Evolutionary conservation across 2,888 invertebrate species (phyloP), one percentile per base, ranked within the genome.

Genomic region (Troides helena): DNA sequence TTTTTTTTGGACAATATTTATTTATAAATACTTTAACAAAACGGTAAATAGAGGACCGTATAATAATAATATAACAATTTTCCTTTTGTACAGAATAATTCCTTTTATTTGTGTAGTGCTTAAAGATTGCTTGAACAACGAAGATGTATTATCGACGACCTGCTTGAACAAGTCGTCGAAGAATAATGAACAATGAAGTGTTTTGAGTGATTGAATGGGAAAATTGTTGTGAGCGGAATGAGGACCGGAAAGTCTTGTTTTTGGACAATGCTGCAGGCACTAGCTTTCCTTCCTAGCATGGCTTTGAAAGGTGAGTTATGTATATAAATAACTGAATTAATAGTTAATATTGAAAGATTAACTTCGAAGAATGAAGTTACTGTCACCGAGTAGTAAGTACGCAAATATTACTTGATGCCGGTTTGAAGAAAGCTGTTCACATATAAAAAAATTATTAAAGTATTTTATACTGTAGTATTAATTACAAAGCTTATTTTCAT

Each of bases 181-280:
- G 70, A 74, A 67, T 72, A 76, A 59, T 50, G 75, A 75, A 75
- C 81, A 82, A 89, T 88, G 86, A 76, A 83, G 81, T 82, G 80
- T 82, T 85, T 81, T 71, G 81, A 83, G 77, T 85, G 82, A 83
- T 74, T 73, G 71, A 56, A 73, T 78, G 81, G 80, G 76, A 82
- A 81, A 76, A 75, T 79, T 80, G 71, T 76, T 78, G 74, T 79
- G 72, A 71, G 72, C 85, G 89, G 84, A 73, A 92, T 92, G 92
- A 88, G 85, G 90, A 82, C 84, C 86, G 88, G 86, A 73, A 80
- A 87, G 76, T 84, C 86, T 61, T 90, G 85, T 72, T 88, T 91
- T 74, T 90, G 88, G 90, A 86, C 88, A 67, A 84, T 92, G 86
- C 86, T 92, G 62, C 92, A 92, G 74, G 90, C 92, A 43, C 68